Evolutionary conservation across 2,888 invertebrate species (phyloP), one percentile per base, ranked within the genome.

Genomic region (Pyralis farinalis): DNA sequence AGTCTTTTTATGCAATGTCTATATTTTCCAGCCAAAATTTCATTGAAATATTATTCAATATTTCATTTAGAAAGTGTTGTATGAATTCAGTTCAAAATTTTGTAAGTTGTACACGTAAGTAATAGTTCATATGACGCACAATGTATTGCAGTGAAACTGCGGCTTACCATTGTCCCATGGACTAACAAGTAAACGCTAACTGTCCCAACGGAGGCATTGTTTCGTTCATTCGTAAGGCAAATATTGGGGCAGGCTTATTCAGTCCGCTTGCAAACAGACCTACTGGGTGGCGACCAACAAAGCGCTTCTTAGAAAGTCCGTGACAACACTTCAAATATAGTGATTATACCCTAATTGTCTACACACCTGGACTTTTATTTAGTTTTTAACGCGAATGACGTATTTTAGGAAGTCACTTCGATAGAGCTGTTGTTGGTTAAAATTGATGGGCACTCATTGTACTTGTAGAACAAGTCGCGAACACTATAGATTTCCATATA

Each of bases 321-420:
- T 88, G 88, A 79, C 85, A 82, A 72, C 86, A 82, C 86, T 86
- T 66, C 74, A 85, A 80, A 81, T 73, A 68, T 67, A 70, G 80
- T 87, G 87, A 87, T 88, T 87, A 88, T 77, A 61, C 73, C 64
- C 78, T 85, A 86, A 88, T 87, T 86, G 83, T 85, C 61, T 59
- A 46, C 55, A 64, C 87, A 87, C 83, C 86, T 87, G 87, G 80
- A 55, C 66, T 62, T 67, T 68, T 81, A 86, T 85, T 77, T 76
- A 83, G 80, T 78, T 77, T 73, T 83, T 72, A 62, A 71, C 71
- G 57, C 47, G 59, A 66, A 84, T 72, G 67, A 76, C 72, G 64
- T 85, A 75, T 71, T 84, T 78, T 63, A 64, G 61, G 63, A 63
- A 68, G 57, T 53, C 51, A 51, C 37, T 44, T 43, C 43, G 48